Evolutionary conservation across 1,140 invertebrate species (phyloP).

Genomic region (Drosophila orosa): DNA sequence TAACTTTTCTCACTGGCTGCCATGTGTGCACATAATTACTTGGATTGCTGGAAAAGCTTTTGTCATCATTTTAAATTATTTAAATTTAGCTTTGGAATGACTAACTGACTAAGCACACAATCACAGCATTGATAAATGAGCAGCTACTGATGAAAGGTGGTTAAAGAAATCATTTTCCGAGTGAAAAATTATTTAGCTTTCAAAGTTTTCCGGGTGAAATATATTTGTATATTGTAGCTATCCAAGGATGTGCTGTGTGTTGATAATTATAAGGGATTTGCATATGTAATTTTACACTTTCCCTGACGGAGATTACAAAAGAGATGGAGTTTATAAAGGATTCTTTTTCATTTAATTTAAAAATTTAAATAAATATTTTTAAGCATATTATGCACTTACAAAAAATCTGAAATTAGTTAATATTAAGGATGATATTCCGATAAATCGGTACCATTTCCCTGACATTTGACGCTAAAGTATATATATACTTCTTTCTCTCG

Average conservation of each 20-base stretch:
- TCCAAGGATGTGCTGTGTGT: neutral
- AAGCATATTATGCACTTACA: too few species aligned
- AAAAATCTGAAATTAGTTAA: too few species aligned
- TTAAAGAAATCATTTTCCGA: neutral
- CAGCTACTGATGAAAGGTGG: constrained; percentile 24
- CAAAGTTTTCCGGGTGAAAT: constrained; percentile 6
- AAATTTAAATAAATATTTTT: neutral
- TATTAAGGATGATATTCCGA: neutral
- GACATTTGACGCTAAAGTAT: too few species aligned
- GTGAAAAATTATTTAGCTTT: constrained; percentile 48
- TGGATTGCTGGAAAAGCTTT: constrained; percentile 48
- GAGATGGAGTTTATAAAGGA: too few species aligned
- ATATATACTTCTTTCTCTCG: too few species aligned
- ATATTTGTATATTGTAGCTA: neutral
- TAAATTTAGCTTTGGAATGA: constrained; percentile 48
- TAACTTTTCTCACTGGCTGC: constrained; percentile 18
- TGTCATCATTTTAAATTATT: constrained; percentile 66
- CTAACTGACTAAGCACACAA: constrained; percentile 24
- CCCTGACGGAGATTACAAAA: neutral
- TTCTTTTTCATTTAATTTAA: neutral
- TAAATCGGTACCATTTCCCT: too few species aligned
- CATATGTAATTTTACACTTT: constrained; percentile 33
- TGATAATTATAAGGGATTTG: constrained; percentile 44
- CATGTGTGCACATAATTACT: constrained; percentile 62
- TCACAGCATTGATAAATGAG: constrained; percentile 44